These are phyloP conservation scores for Vulpes vulpes DNA, from an alignment of 2,113 vertebrate species.

Conservation along the genomic window DNA sequence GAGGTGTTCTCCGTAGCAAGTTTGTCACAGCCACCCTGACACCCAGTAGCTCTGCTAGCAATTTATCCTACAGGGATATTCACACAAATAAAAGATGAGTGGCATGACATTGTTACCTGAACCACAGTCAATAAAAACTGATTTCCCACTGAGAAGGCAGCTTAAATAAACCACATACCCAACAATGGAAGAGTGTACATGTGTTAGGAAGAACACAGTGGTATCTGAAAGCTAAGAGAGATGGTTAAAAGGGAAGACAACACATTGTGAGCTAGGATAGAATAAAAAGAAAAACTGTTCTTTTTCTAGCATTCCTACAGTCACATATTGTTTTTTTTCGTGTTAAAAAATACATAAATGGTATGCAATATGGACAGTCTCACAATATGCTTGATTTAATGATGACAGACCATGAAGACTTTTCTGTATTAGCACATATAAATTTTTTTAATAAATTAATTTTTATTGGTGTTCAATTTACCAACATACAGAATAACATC, in stretches of 20 bases:
- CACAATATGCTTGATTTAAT: not conserved
- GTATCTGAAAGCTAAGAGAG: not conserved
- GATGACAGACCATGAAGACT: not conserved
- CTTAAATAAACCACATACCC: not conserved
- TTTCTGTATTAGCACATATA: not conserved
- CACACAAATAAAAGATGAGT: not conserved
- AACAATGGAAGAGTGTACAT: not conserved
- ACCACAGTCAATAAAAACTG: not conserved
- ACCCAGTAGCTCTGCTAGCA: too few species aligned
- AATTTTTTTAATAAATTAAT: not conserved
- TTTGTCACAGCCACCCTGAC: not conserved
- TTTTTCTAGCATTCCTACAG: conserved; percentile 1
- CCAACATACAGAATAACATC: too few species aligned
- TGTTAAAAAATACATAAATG: not conserved
- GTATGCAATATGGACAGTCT: not conserved
- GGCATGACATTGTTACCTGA: not conserved
- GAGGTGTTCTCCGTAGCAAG: not conserved
- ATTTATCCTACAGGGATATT: not conserved
- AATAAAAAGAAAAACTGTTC: not conserved
- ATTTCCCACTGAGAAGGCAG: not conserved
- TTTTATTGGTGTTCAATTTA: too few species aligned
- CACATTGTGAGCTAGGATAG: not conserved
- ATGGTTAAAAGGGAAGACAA: not conserved
- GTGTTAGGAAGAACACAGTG: not conserved
- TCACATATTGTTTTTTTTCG: not conserved